Evolutionary conservation across 2,888 invertebrate species (phyloP).

Genomic region (Meteorus colon): DNA sequence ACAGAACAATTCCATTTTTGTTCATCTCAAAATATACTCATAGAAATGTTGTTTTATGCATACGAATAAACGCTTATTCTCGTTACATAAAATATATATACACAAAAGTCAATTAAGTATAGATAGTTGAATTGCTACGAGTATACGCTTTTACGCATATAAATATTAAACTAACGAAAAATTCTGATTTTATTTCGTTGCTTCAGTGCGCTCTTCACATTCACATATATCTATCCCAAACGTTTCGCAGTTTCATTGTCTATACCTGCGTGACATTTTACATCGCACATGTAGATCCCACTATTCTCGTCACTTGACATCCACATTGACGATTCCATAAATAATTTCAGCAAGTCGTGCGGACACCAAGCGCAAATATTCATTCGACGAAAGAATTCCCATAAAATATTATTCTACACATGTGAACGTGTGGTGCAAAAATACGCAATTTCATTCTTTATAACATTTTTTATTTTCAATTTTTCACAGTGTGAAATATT

Average conservation of each 20-base stretch:
- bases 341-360: constrained; percentile 37
- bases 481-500: not conserved
- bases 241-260: not conserved
- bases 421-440: not conserved
- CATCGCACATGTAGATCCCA: not conserved
- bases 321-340: constrained; percentile 39
- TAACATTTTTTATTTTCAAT: not conserved
- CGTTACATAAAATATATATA: not conserved
- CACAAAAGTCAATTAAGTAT: not conserved
- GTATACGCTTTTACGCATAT: constrained; percentile 22
- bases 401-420: constrained; percentile 18
- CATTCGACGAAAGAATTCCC: not conserved
- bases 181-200: constrained; percentile 22
- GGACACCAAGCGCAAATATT: constrained; percentile 29
- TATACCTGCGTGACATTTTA: constrained; percentile 3
- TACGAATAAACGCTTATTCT: too few species aligned
- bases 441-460: not conserved
- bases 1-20: not conserved
- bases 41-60: too few species aligned
- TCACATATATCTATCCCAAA: not conserved
- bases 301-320: constrained; percentile 10
- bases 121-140: not conserved
- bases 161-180: constrained; percentile 33
- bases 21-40: not conserved
- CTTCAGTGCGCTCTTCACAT: not conserved